Evolutionary conservation across 1,140 invertebrate genomes (phyloP).

Genomic region (Bombus breviceps): DNA sequence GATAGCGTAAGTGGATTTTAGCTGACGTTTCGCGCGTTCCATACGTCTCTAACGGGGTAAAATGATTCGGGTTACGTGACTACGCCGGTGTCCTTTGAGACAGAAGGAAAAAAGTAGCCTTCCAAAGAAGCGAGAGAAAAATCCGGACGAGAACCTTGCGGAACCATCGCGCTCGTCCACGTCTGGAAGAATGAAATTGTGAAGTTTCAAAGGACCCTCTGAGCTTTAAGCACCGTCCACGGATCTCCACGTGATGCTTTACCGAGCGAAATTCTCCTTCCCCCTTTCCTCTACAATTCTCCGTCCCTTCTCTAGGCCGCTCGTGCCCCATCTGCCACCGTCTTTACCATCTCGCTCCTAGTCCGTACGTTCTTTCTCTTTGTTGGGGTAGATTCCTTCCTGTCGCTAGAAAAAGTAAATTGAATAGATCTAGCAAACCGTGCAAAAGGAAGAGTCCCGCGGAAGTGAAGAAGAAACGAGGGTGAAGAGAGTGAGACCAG

Average conservation of each 20-base stretch:
- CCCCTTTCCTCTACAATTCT: not conserved
- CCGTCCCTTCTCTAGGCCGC: not conserved
- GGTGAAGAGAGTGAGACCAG: not conserved
- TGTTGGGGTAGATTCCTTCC: slow-evolving; percentile 63
- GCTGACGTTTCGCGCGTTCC: slow-evolving; percentile 20
- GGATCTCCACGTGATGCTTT: slow-evolving; percentile 61
- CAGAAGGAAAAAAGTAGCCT: slow-evolving; percentile 22
- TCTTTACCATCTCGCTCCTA: slow-evolving; percentile 24
- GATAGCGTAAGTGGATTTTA: not conserved
- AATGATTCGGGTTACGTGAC: slow-evolving; percentile 61
- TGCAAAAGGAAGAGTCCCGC: slow-evolving; percentile 35
- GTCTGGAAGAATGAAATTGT: slow-evolving; percentile 73
- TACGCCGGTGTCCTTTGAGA: slow-evolving; percentile 39
- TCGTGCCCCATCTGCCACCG: not conserved
- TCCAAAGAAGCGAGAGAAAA: slow-evolving; percentile 51
- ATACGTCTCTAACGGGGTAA: not conserved
- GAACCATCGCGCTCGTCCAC: slow-evolving; percentile 70
- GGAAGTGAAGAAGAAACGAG: slow-evolving; percentile 14
- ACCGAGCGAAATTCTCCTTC: slow-evolving; percentile 43
- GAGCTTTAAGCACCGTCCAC: slow-evolving; percentile 72
- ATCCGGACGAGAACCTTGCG: slow-evolving; percentile 51
- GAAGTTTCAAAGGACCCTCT: slow-evolving; percentile 75
- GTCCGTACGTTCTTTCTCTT: slow-evolving; percentile 66
- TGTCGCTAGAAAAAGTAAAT: slow-evolving; percentile 71
- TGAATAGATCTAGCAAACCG: slow-evolving; percentile 72